Evolutionary conservation across 2,113 vertebrate species (phyloP), one percentile per base, ranked within the genome.

Genomic region (Tautogolabrus adspersus): DNA sequence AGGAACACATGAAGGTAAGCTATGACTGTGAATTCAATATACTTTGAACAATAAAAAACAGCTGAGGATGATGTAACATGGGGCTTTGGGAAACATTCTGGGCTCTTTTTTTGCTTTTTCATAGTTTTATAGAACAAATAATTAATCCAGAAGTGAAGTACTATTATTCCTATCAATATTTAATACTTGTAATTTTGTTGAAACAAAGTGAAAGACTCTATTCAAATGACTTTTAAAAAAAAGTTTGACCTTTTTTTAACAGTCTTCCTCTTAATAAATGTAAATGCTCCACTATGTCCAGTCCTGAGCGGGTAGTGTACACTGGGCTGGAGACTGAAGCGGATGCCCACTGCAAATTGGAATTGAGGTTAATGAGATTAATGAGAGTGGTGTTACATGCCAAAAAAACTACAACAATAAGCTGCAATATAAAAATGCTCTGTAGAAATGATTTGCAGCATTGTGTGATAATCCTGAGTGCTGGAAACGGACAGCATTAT

Each of bases 321-420:
- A 42, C 40, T 42, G 40, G 47, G 30, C 30, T 34, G 30, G 30
- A 46, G 26, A 21, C 46, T 55, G 13, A 19, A 63, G 30, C 42
- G 23, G 21, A 18, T 22, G 3, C 23, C 1, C 30, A 5, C 22
- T 63, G 49, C 8, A 1, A 38, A 64, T 40, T 21, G 52, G 64
- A 26, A 30, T 52, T 6, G 6, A 8, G n/a, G 55, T 51, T 71
- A 55, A 69, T 34, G 54, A 38, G 44, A 58, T 51, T 71, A 55
- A 69, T 34, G 54, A 38, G 44, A 58, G 22, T 26, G 9, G 13
- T 49, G 10, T 47, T 65, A 38, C 8, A 23, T 1, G 44, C 37
- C 59, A 15, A 13, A 72, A n/a, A 37, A 49, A 73, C 30, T 34
- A 38, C 46, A 77, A 44, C 13, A 75, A 44, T 23, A 37, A 71